Percentiles rank a stretch among this genome's conserved stretches.
phyloP scores from a whole-genome alignment of 2,797 vertebrate species.

The Mormyrus proboscirostris region DNA sequence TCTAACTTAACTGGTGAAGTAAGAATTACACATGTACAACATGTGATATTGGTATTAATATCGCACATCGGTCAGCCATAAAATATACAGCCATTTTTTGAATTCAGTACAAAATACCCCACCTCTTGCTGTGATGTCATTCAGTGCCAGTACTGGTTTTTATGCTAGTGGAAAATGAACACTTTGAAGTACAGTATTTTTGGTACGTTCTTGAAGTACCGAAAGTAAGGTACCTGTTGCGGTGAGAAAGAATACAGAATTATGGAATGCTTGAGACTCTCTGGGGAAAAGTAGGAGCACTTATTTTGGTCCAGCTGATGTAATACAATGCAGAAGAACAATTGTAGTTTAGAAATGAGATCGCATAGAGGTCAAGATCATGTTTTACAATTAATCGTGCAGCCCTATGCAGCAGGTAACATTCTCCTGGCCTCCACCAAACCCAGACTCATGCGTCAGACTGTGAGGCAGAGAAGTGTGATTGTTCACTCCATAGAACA shows the following conservation, averaged over 20 bases:
- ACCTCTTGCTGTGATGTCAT: too few species aligned
- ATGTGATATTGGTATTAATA: too few species aligned
- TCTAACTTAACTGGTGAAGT: too few species aligned
- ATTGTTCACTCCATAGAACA: background rate
- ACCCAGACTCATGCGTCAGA: background rate
- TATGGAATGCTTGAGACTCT: background rate
- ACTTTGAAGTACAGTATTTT: too few species aligned
- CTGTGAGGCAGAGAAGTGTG: background rate
- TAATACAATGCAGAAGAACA: background rate
- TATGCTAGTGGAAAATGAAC: too few species aligned
- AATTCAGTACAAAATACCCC: too few species aligned
- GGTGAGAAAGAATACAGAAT: background rate
- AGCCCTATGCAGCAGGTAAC: background rate
- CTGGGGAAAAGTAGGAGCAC: background rate
- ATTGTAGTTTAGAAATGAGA: background rate
- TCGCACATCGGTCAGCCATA: too few species aligned
- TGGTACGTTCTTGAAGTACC: too few species aligned
- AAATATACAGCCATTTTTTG: too few species aligned
- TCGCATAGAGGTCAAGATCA: background rate
- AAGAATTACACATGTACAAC: too few species aligned
- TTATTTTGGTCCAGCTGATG: background rate
- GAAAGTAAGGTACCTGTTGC: too few species aligned
- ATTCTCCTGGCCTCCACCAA: background rate
- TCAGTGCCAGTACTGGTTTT: too few species aligned
- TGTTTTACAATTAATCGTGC: background rate